phyloP scores from a whole-genome alignment of 2,113 vertebrate species.

The Candoia aspera region DNA sequence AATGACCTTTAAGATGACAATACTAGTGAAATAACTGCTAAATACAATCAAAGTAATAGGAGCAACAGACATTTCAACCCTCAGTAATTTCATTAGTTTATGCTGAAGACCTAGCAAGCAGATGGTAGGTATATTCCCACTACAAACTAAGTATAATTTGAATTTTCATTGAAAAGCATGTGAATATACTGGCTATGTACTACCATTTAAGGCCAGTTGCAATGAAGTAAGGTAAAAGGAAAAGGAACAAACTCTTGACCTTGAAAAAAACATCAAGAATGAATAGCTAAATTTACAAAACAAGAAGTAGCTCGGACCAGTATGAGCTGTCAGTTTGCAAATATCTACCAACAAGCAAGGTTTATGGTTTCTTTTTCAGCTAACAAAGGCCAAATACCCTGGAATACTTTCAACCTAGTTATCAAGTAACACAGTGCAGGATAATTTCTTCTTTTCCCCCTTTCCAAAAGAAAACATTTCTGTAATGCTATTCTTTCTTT shows the following conservation, averaged over 20 bases:
- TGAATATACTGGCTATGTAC: background rate
- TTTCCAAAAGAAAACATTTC: background rate
- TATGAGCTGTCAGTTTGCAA: constrained; percentile 17
- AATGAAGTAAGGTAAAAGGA: constrained; percentile 7
- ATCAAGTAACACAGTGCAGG: background rate
- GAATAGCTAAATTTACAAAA: constrained; percentile 21
- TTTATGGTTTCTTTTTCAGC: constrained; percentile 9
- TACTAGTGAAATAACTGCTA: background rate
- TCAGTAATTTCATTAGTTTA: background rate
- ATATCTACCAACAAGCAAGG: background rate
- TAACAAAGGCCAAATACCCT: background rate
- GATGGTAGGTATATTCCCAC: background rate
- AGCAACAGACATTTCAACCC: constrained; percentile 4
- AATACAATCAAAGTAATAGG: background rate
- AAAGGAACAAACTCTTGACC: background rate
- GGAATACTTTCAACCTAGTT: background rate
- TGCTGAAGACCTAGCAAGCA: background rate
- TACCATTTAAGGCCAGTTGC: constrained; percentile 10
- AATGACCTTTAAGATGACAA: background rate
- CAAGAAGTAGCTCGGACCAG: background rate
- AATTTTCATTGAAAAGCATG: background rate
- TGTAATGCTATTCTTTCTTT: background rate
- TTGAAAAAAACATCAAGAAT: constrained; percentile 3
- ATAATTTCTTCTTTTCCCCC: background rate
- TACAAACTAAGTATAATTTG: background rate